A percentile compares a stretch with the other conserved stretches of the same genome.
These are phyloP conservation scores for Hyalella azteca DNA, from an alignment of 2,888 invertebrate species.

Conservation along the genomic window DNA sequence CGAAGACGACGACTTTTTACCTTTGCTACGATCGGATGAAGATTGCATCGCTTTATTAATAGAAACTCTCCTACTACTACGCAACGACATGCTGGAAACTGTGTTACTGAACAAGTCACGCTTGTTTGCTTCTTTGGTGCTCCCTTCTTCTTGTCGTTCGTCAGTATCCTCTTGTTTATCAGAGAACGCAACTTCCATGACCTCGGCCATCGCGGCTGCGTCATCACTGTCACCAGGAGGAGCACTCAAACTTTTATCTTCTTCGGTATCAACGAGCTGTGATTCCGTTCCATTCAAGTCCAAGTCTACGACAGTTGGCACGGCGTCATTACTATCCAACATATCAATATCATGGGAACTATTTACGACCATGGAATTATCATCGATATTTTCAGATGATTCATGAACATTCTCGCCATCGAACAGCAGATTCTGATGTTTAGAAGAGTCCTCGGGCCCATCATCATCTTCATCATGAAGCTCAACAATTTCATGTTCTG, in stretches of 20 bases:
- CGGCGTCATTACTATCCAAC: not conserved
- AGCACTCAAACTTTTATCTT: too few species aligned
- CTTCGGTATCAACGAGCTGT: too few species aligned
- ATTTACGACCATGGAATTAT: not conserved
- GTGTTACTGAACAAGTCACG: not conserved
- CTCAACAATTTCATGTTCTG: conserved; percentile 22
- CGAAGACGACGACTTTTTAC: too few species aligned
- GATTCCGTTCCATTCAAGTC: too few species aligned
- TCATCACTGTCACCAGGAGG: too few species aligned
- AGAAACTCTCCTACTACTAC: not conserved
- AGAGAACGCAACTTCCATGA: not conserved
- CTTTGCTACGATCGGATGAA: too few species aligned
- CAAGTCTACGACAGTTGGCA: not conserved
- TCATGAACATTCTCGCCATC: not conserved
- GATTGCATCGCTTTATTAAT: too few species aligned
- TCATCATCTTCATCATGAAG: conserved; percentile 37
- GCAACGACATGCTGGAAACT: not conserved
- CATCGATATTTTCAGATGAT: not conserved
- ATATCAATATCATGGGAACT: not conserved
- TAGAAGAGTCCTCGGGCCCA: not conserved
- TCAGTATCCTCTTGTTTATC: not conserved
- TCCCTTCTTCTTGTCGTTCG: too few species aligned
- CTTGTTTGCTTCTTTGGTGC: not conserved
- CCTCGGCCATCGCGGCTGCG: too few species aligned
- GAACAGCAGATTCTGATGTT: not conserved